These are phyloP conservation scores for Limnothrissa miodon DNA, from an alignment of 2,113 vertebrate genomes.

Conservation along the genomic window DNA sequence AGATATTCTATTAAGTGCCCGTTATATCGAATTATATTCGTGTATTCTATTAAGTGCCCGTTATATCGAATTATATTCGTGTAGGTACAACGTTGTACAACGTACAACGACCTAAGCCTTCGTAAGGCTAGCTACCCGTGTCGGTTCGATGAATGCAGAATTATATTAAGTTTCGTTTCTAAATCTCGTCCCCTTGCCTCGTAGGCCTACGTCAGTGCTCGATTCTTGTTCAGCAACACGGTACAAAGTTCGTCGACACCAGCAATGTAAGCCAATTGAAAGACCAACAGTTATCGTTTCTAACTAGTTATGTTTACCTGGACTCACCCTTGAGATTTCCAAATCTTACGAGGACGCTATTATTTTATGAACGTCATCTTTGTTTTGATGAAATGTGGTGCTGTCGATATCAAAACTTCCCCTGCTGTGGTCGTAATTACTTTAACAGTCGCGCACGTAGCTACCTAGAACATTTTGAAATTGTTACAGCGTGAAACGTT, in stretches of 20 bases:
- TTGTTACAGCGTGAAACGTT: neutral
- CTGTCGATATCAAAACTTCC: conserved; percentile 40
- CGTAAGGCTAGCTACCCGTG: neutral
- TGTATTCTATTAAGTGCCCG: too few species aligned
- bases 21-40: too few species aligned
- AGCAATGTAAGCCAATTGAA: neutral
- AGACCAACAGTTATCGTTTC: neutral
- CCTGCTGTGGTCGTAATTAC: neutral
- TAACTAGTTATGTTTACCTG: neutral
- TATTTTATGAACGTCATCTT: neutral
- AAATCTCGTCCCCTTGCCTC: conserved; percentile 25
- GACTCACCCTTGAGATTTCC: neutral
- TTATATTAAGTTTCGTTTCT: conserved; percentile 59
- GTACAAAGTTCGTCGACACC: conserved; percentile 41
- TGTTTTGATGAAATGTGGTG: neutral
- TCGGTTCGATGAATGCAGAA: too few species aligned
- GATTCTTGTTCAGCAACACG: neutral
- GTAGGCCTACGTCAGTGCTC: too few species aligned
- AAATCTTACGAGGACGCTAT: neutral
- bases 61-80: too few species aligned
- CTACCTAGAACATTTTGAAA: neutral
- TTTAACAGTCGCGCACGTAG: neutral
- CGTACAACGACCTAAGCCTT: neutral
- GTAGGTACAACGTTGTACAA: too few species aligned
- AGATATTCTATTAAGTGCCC: too few species aligned